Evolutionary conservation across 2,113 vertebrate species (phyloP).

Genomic region (Dicrurus megarhynchus): DNA sequence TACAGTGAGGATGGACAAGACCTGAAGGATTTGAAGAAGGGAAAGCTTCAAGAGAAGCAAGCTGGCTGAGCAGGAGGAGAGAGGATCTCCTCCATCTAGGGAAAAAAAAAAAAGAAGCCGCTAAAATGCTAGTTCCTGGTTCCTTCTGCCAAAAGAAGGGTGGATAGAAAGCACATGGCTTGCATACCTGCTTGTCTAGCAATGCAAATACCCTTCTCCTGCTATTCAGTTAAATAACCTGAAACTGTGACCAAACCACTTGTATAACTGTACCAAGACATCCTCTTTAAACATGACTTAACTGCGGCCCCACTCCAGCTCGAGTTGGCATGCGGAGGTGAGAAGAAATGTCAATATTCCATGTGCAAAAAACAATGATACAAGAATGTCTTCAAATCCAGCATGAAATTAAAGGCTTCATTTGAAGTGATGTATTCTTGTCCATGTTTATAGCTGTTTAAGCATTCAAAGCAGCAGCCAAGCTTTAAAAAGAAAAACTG

Average conservation of each 20-base stretch:
- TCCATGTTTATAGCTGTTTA: not conserved
- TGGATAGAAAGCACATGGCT: not conserved
- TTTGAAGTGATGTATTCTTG: not conserved
- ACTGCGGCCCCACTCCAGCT: not conserved
- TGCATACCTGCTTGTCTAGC: not conserved
- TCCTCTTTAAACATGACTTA: not conserved
- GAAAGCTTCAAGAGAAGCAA: not conserved
- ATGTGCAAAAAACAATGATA: not conserved
- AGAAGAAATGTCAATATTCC: not conserved
- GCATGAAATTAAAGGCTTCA: not conserved
- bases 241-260: not conserved
- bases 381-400: not conserved
- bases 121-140: not conserved
- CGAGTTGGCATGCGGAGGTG: not conserved
- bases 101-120: not conserved
- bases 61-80: not conserved
- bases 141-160: not conserved
- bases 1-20: not conserved
- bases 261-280: not conserved
- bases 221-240: not conserved
- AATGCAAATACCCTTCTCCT: not conserved
- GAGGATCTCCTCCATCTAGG: not conserved
- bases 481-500: not conserved
- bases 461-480: conserved; percentile 6
- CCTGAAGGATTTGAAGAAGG: not conserved